Percentiles rank a stretch among this genome's conserved stretches.
phyloP scores from a whole-genome alignment of 1,140 invertebrate genomes.

The Chironomus tepperi region DNA sequence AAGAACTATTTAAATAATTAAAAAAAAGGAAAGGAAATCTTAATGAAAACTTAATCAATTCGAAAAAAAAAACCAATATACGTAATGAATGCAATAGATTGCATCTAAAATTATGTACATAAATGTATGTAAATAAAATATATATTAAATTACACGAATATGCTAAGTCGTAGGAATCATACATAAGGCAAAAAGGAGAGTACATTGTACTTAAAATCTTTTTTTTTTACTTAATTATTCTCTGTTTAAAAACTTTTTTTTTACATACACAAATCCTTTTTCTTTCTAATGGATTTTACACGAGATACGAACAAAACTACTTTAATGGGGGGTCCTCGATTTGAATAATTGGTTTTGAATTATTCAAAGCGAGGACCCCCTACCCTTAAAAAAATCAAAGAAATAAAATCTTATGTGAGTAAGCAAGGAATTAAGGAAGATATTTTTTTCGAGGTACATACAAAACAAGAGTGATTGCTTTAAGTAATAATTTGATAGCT shows the following conservation, averaged over 20 bases:
- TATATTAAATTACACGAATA: neutral
- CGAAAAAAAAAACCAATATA: constrained; percentile 16
- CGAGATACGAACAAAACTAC: too few species aligned
- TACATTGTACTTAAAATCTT: neutral
- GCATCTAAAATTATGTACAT: neutral
- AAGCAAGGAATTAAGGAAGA: neutral
- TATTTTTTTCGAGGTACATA: neutral
- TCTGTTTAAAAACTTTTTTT: too few species aligned
- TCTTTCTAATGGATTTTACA: too few species aligned
- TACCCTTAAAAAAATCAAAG: neutral
- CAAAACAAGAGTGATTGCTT: neutral
- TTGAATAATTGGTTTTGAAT: too few species aligned
- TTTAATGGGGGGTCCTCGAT: too few species aligned
- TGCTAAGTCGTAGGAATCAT: constrained; percentile 7
- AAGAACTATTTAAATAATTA: neutral
- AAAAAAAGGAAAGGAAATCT: neutral
- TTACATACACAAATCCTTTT: too few species aligned
- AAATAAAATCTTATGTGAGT: neutral
- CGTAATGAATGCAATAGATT: constrained; percentile 18
- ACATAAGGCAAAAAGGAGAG: neutral
- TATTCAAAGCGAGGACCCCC: too few species aligned
- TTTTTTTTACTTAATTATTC: neutral
- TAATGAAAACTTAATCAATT: constrained; percentile 19
- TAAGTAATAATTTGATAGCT: neutral
- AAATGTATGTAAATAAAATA: neutral